Evolutionary conservation across 2,113 vertebrate genomes (phyloP), one percentile per base, ranked within the genome.

Genomic region (Grus americana): DNA sequence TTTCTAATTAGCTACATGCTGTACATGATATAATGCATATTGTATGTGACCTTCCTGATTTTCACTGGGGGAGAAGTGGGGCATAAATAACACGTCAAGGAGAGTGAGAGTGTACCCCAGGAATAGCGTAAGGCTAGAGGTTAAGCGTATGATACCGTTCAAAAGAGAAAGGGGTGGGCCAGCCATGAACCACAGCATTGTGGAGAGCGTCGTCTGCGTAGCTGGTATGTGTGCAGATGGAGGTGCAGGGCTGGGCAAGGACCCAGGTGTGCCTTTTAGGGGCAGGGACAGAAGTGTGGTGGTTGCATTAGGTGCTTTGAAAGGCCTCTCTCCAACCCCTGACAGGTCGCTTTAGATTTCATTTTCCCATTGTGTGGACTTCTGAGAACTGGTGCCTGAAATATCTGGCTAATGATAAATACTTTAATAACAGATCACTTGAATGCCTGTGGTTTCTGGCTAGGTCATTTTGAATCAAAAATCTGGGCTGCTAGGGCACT

Each of bases 401-500:
- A 61, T 70, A 50, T 13, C 42, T 84, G 40, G 27, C 55, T 50
- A 17, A 32, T 73, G 81, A 91, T 68, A 75, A 94, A 87, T 71
- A 61, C 32, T 86, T 55, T 78, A 34, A 40, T 70, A 78, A 73
- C 58, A 55, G 38, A 66, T 67, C 34, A 40, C 67, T 82, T 26
- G 10, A 68, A 47, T 30, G 59, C 49, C 61, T 93, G 88, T 63
- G 75, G 47, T 63, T 94, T 93, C 75, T 74, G 79, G 32, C 55
- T 79, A 5, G 67, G 90, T 92, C 59, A 46, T 80, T 90, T 86
- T 49, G 57, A 88, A 90, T 58, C 65, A 75, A 58, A 84, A 52
- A 20, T 79, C 54, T 8, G 32, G 85, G 67, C 79, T 88, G 34
- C 50, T 72, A 54, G 67, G 67, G n/a, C 61, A 52, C 63, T 68